Evolutionary conservation across 2,113 vertebrate genomes (phyloP).

Genomic region (rat (Rattus norvegicus)): DNA sequence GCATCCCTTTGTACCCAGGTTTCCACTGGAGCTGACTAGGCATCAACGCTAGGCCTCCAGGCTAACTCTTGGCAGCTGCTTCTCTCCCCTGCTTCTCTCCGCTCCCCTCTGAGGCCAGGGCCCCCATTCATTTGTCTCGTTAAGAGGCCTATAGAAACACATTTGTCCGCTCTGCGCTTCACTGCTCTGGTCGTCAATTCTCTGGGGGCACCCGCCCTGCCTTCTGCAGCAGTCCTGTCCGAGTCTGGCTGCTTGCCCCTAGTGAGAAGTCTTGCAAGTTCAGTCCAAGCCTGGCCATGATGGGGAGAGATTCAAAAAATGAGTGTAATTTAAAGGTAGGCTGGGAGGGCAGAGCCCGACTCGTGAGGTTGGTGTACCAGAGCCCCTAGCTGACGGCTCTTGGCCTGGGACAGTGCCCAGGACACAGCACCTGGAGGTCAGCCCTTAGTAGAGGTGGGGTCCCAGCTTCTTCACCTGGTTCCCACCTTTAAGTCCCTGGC

Average conservation of each 20-base stretch:
- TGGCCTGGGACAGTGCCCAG: neutral
- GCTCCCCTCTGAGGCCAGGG: slow-evolving; percentile 71
- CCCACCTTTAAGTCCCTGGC: neutral
- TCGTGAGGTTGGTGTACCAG: neutral
- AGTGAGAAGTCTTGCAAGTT: neutral
- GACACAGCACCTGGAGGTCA: neutral
- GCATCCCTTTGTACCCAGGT: neutral
- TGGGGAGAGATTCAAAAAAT: neutral
- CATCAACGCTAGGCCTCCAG: neutral
- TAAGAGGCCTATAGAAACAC: slow-evolving; percentile 80
- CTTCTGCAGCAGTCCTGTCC: slow-evolving; percentile 38
- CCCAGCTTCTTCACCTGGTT: slow-evolving; percentile 12
- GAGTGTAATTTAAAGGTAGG: neutral
- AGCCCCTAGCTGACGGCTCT: neutral
- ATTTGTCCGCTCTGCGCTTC: slow-evolving; percentile 72
- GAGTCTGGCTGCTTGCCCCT: neutral
- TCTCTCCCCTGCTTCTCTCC: slow-evolving; percentile 42
- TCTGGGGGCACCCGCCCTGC: slow-evolving; percentile 64
- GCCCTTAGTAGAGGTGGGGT: neutral
- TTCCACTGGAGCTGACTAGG: neutral
- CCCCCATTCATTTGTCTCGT: slow-evolving; percentile 80
- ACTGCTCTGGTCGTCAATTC: slow-evolving; percentile 75
- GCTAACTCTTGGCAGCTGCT: slow-evolving; percentile 73
- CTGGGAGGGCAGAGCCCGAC: neutral
- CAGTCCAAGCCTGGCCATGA: neutral